Base-by-base conservation (phyloP, 2,888 invertebrate species). In the Thymelicus lineola region DNA sequence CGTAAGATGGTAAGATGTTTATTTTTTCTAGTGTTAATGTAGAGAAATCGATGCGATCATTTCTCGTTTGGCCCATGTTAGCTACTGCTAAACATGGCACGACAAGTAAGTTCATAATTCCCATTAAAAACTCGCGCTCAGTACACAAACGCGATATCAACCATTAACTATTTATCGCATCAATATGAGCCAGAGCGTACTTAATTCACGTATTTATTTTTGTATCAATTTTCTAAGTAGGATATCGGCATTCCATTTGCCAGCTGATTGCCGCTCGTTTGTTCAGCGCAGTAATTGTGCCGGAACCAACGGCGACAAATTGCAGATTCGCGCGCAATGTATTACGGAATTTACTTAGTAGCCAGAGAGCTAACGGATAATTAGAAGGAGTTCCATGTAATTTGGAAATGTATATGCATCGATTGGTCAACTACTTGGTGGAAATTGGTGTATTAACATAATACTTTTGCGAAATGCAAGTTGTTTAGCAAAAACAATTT, bases 291-390 rank as follows among this genome's bases (percentile, higher is more conserved):
- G 82, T 85, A 86, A 86, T 86, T 85, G 81, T 82, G 80, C 82
- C 82, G 82, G 80, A 79, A 81, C 48, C 82, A 85, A 84, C 79
- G 77, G 79, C 82, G 80, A 88, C 86, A 87, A 87, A 87, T 86
- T 85, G 80, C 83, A 84, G 80, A 82, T 86, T 86, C 81, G 80
- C 80, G 74, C 81, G 80, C 81, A 84, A 86, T 86, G 83, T 81
- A 84, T 82, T 75, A 78, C 71, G 76, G 77, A 80, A 82, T 85
- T 81, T 76, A 79, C 79, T 72, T 68, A 66, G 53, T 20, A 20
- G 53, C 17, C 53, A 53, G 20, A 17, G 17, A 20, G 20, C 53
- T 20, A 53, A 50, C 15, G 50, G 50, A 50, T 50, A 50, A 53
- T 53, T 53, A 53, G 17, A 17, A 50, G 15, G 53, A 53, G 20